Evolutionary conservation across 2,113 vertebrate genomes (phyloP), one percentile per base, ranked within the genome.

Genomic region (Rhabdornis inornatus): DNA sequence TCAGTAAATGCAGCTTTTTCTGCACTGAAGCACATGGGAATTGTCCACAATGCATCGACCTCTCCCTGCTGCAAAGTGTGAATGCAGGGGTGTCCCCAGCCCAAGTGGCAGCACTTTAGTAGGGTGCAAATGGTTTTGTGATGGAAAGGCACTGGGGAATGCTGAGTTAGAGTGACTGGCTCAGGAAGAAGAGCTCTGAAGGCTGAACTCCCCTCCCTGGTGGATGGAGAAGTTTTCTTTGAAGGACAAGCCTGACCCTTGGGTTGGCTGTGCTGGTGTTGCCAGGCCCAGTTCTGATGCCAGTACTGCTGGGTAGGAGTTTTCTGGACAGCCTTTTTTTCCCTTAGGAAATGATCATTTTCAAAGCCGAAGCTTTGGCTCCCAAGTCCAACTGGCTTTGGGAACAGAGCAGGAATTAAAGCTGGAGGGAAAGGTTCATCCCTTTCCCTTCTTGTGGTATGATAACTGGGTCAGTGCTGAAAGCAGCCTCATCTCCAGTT

Each of bases 31-130:
- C 1, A 4, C 22, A 7, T 0, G 6, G 81, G 23, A 35, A 40
- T 9, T 30, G 4, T 49, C 17, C 17, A 37, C 15, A 24, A 23
- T 7, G 6, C 15, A 33, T 21, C 3, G 7, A 37, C 23, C 40
- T 83, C n/a, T 30, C 14, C 40, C 28, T 45, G 8, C 37, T 69
- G 30, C 35, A 44, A 33, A 55, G 24, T 13, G 23, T 30, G 42
- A 57, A 4, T 28, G 24, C 7, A 15, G 8, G 40, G 25, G 0
- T 40, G 57, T 60, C 30, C 27, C 35, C 21, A 57, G 0, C 1
- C 24, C 33, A 56, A 56, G 33, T 6, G 23, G 40, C 50, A 78
- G 60, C 57, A 37, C 10, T 81, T 80, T 3, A 47, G 30, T 17
- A 23, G 18, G 23, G 21, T 70, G 30, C n/a, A 81, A 40, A 81